These are phyloP conservation scores for Mungos mungo DNA, from an alignment of 2,113 vertebrate genomes.

Conservation along the genomic window DNA sequence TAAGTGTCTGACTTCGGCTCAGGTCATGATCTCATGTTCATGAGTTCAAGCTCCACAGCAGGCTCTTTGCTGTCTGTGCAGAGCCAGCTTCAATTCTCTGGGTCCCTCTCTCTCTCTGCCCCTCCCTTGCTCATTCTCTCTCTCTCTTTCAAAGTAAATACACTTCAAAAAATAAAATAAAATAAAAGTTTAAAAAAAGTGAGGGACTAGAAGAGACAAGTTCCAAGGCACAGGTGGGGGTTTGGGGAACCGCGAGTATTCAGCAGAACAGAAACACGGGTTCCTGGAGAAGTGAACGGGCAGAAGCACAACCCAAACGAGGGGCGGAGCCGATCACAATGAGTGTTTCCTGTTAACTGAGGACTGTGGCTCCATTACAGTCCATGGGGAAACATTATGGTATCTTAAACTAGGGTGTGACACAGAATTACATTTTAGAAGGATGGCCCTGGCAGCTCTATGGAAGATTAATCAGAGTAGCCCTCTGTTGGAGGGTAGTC, in stretches of 20 bases:
- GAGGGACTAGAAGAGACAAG: background rate
- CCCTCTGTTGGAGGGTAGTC: background rate
- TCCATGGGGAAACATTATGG: background rate
- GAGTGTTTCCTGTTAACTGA: background rate
- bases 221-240: background rate
- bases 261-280: background rate
- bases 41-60: no score
- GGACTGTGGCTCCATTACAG: background rate
- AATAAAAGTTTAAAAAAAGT: background rate
- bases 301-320: background rate
- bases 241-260: background rate
- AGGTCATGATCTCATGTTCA: no score
- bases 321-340: background rate
- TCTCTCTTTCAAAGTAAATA: no score
- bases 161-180: no score
- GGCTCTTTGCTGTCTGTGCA: no score
- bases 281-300: background rate
- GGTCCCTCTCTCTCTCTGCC: no score
- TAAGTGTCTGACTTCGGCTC: no score
- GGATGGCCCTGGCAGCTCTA: background rate
- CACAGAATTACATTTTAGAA: background rate
- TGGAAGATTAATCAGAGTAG: background rate
- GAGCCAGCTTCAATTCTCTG: no score
- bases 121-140: no score
- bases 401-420: background rate